Percentiles rank a stretch among this genome's conserved stretches.
These are phyloP conservation scores for Corella eumyota DNA, from an alignment of 23 tunicate genomes.

Conservation along the genomic window DNA sequence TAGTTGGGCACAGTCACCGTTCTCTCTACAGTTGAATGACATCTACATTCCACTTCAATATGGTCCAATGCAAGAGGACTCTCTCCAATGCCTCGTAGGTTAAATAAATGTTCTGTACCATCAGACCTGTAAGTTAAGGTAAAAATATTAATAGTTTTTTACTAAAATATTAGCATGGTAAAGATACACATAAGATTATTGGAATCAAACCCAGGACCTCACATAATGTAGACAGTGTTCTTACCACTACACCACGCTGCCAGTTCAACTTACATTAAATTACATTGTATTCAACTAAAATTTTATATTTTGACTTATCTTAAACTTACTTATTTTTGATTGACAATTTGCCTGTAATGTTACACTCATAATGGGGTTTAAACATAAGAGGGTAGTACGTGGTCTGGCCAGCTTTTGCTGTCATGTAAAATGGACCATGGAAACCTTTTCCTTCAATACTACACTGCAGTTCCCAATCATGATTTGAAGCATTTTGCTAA, in stretches of 20 bases:
- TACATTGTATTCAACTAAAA: no score
- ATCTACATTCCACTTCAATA: constrained; percentile 54
- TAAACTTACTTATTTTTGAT: constrained; percentile 62
- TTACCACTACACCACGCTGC: no score
- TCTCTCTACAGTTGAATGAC: constrained; percentile 15
- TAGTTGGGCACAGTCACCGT: constrained; percentile 77
- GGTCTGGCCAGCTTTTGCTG: constrained; percentile 66
- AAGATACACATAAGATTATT: no score
- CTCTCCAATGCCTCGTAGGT: constrained; percentile 66
- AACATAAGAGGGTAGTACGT: constrained; percentile 79
- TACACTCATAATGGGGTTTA: constrained; percentile 79
- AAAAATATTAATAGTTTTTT: no score
- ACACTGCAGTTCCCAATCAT: constrained; percentile 83
- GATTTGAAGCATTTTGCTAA: constrained; percentile 93
- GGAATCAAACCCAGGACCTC: no score
- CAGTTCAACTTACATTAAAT: no score
- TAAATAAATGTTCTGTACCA: constrained; percentile 72
- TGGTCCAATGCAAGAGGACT: constrained; percentile 71
- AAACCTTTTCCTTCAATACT: constrained; percentile 60
- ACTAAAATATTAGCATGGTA: no score
- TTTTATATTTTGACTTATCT: no score
- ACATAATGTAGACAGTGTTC: no score
- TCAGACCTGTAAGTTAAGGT: constrained; percentile 27
- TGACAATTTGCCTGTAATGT: constrained; percentile 43
- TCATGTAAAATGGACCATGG: constrained; percentile 43